phyloP scores from a whole-genome alignment of 2,797 vertebrate genomes.

The Coracias cyanogaster region DNA sequence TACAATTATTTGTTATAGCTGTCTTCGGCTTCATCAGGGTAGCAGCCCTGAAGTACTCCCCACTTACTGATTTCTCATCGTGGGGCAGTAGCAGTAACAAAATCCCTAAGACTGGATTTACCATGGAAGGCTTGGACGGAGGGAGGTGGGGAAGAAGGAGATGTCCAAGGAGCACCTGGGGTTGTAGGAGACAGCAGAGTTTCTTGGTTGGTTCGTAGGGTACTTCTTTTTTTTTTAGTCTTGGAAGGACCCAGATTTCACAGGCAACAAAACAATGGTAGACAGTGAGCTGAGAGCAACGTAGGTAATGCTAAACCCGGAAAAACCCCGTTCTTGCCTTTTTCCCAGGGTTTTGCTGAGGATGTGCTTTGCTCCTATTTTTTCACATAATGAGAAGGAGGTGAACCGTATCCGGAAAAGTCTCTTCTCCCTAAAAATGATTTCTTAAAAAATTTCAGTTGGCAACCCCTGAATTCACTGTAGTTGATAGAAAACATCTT shows the following conservation, averaged over 20 bases:
- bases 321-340: neutral
- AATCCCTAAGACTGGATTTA: neutral
- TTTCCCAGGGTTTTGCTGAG: neutral
- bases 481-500: neutral
- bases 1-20: constrained; percentile 67
- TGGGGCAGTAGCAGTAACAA: neutral
- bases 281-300: neutral
- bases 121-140: neutral
- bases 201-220: neutral
- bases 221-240: neutral
- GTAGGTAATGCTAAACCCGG: neutral
- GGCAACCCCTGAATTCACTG: neutral
- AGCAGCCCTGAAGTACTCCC: constrained; percentile 19
- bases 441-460: neutral
- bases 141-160: neutral
- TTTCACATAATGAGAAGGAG: neutral
- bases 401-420: neutral
- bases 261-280: neutral
- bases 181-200: neutral
- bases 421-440: neutral
- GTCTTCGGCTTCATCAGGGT: constrained; percentile 12
- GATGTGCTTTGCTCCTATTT: neutral
- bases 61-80: neutral
- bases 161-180: neutral
- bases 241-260: neutral